phyloP scores from a whole-genome alignment of 2,797 vertebrate species.

The Rhyacichthys aspro region DNA sequence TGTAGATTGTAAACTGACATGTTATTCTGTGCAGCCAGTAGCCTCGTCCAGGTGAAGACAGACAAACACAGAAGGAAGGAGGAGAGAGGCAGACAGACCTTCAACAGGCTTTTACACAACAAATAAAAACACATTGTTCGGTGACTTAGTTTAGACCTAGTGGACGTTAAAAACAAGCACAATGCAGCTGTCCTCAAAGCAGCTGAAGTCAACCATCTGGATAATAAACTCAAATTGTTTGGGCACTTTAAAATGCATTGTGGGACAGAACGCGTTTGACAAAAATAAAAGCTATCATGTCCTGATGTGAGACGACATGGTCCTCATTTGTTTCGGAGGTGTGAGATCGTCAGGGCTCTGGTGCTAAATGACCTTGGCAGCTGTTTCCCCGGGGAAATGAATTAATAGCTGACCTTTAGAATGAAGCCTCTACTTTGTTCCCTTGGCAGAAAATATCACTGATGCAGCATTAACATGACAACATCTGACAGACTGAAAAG shows the following conservation, averaged over 20 bases:
- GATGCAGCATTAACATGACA: slow-evolving; percentile 6
- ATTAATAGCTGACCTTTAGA: slow-evolving; percentile 76
- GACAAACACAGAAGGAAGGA: too few relatives aligned
- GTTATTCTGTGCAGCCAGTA: too few relatives aligned
- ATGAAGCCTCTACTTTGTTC: slow-evolving; percentile 34
- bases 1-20: too few relatives aligned
- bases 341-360: slow-evolving; percentile 62
- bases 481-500: slow-evolving; percentile 3
- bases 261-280: slow-evolving; percentile 23
- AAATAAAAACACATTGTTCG: too few relatives aligned
- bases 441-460: slow-evolving; percentile 13
- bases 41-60: too few relatives aligned
- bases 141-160: too few relatives aligned
- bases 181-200: too few relatives aligned
- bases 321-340: slow-evolving; percentile 70
- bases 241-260: background rate
- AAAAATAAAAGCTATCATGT: slow-evolving; percentile 47
- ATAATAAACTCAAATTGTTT: too few relatives aligned
- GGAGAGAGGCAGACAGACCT: too few relatives aligned
- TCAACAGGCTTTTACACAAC: too few relatives aligned
- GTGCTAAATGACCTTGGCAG: slow-evolving; percentile 68
- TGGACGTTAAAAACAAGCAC: too few relatives aligned
- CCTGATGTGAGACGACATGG: slow-evolving; percentile 67
- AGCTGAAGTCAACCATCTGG: too few relatives aligned
- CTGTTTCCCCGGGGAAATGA: slow-evolving; percentile 49